Evolutionary conservation across 2,888 invertebrate species (phyloP).

Genomic region (Itoplectis maculator): DNA sequence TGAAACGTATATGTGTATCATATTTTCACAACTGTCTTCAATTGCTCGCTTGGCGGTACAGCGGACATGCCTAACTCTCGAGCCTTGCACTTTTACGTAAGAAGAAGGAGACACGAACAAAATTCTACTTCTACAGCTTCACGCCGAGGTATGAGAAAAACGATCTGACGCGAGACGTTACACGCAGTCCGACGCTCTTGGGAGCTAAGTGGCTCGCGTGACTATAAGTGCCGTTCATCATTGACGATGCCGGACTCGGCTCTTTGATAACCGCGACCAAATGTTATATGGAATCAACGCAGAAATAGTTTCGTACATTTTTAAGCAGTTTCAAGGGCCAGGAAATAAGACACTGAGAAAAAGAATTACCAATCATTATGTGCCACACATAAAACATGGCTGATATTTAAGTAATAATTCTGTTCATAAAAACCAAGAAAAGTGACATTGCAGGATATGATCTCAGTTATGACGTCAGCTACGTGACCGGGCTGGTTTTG

Average conservation of each 20-base stretch:
- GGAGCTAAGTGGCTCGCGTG: constrained; percentile 38
- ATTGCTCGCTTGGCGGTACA: constrained; percentile 39
- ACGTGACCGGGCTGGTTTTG: neutral
- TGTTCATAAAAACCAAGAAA: too few relatives aligned
- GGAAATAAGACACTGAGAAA: neutral
- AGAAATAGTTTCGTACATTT: constrained; percentile 16
- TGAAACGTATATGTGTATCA: constrained; percentile 5
- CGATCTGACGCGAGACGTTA: constrained; percentile 1
- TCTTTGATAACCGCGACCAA: constrained; percentile 36
- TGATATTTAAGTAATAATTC: too few relatives aligned
- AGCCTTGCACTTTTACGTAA: constrained; percentile 19
- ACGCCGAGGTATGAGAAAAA: constrained; percentile 22
- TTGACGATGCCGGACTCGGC: constrained; percentile 5
- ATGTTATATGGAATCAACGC: constrained; percentile 3
- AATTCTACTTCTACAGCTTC: neutral
- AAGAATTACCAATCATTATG: too few relatives aligned
- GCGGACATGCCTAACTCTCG: neutral
- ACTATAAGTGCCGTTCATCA: constrained; percentile 36
- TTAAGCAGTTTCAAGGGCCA: neutral
- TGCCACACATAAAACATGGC: too few relatives aligned
- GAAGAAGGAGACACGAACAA: constrained; percentile 17
- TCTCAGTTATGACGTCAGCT: neutral
- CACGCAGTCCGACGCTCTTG: constrained; percentile 10
- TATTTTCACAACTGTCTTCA: constrained; percentile 45
- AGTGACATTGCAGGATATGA: too few relatives aligned